These are phyloP conservation scores for Channa argus DNA, from an alignment of 2,113 vertebrate genomes.

Conservation along the genomic window DNA sequence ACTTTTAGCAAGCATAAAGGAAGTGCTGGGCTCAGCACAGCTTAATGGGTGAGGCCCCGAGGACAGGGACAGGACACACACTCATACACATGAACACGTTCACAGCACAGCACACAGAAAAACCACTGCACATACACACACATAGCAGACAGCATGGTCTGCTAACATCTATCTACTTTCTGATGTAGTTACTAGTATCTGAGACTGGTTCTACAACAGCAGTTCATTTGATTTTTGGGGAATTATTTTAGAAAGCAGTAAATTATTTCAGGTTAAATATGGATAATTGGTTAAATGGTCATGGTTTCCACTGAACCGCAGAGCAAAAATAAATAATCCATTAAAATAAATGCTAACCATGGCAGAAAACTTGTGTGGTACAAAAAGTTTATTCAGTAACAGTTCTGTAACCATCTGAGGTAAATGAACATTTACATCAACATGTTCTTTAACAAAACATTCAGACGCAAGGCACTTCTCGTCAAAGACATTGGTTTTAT, in stretches of 20 bases:
- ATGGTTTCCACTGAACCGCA: neutral
- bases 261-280: no score
- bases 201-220: no score
- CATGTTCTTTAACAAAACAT: slow-evolving; percentile 84
- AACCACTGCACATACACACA: neutral
- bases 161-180: neutral
- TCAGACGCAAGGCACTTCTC: slow-evolving; percentile 86
- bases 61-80: slow-evolving; percentile 71
- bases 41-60: slow-evolving; percentile 82
- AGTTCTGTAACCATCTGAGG: slow-evolving; percentile 90
- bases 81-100: slow-evolving; percentile 2
- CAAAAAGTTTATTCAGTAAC: slow-evolving; percentile 92
- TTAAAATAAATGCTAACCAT: neutral
- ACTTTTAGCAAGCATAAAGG: slow-evolving; percentile 88
- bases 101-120: slow-evolving; percentile 47
- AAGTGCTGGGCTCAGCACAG: slow-evolving; percentile 92
- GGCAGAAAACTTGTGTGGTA: slow-evolving; percentile 73
- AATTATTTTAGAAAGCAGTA: neutral
- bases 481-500: slow-evolving; percentile 71
- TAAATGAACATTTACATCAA: slow-evolving; percentile 90
- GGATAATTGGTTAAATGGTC: neutral
- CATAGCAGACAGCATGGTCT: slow-evolving; percentile 15
- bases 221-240: neutral
- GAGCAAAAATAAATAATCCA: neutral
- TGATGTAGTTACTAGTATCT: no score